Base-by-base conservation (phyloP, 2,888 invertebrate genomes). In the Platycheirus rosarum region DNA sequence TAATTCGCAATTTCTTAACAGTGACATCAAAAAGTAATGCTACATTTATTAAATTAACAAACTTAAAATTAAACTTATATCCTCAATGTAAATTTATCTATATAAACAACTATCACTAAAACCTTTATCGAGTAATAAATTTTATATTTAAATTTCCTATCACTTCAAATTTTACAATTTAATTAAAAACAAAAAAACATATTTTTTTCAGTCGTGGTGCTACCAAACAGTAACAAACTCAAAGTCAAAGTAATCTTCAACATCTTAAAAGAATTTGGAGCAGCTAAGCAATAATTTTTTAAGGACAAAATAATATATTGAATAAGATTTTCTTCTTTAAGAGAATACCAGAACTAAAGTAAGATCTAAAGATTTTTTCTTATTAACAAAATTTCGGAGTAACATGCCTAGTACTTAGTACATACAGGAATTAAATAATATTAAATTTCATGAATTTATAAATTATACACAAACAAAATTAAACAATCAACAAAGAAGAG, bases 161-260 rank as follows among this genome's bases (percentile, higher is more conserved):
- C n/a, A 7, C 13, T 13, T 20, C 9, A 0, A 7, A 16, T 46
- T 11, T 37, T 2, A 26, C 16, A 42, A 60, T 20, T 80, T 65
- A 57, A 69, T 66, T 1, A 16, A 66, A 14, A n/a, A 53, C n/a
- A n/a, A n/a, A n/a, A n/a, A n/a, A n/a, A n/a, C n/a, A n/a, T n/a
- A 18, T 57, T 63, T 55, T 73, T 82, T 82, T 77, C 77, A 82
- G 82, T 77, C 82, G 82, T 71, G 62, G 82, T 82, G 68, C 68
- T 77, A 49, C 29, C 55, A 82, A 82, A 51, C 76, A 82, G 73
- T 73, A 77, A 73, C 71, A 76, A 63, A 14, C 62, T 71, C 49
- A 82, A 71, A 68, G 49, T 77, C 55, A 73, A 76, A 68, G 42
- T 76, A 55, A 55, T 82, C 68, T 71, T 76, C 62, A 82, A 66